A percentile compares a stretch with the other conserved stretches of the same genome.
These are phyloP conservation scores for Hypena proboscidalis DNA, from an alignment of 2,888 invertebrate genomes.

Conservation along the genomic window DNA sequence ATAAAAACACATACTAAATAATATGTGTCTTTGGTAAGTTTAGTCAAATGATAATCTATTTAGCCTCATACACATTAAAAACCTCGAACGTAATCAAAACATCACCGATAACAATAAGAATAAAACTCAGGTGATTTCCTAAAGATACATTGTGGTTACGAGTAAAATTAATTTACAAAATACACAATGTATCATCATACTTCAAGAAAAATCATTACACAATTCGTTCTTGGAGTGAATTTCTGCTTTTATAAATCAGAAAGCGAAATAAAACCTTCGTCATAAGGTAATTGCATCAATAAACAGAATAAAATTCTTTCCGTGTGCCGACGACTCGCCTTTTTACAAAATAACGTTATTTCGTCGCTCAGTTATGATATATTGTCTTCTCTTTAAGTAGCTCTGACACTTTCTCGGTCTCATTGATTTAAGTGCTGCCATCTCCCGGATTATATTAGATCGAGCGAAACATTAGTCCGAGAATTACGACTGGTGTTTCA, in stretches of 20 bases:
- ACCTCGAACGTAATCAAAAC: too few relatives aligned
- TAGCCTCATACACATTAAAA: too few relatives aligned
- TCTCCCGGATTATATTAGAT: slow-evolving; percentile 16
- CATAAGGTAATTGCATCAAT: slow-evolving; percentile 43
- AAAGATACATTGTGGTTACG: too few relatives aligned
- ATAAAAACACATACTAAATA: too few relatives aligned
- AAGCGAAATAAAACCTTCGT: slow-evolving; percentile 42
- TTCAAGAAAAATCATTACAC: slow-evolving; percentile 22
- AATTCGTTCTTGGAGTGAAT: too few relatives aligned
- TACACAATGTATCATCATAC: too few relatives aligned
- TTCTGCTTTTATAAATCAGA: slow-evolving; percentile 27
- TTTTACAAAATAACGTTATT: slow-evolving; percentile 34
- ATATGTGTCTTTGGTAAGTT: too few relatives aligned
- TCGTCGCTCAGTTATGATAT: slow-evolving; percentile 27
- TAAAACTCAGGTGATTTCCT: too few relatives aligned
- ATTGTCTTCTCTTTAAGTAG: slow-evolving; percentile 25
- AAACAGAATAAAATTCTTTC: slow-evolving; percentile 36
- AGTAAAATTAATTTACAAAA: too few relatives aligned
- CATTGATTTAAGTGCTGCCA: slow-evolving; percentile 26
- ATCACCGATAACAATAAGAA: too few relatives aligned
- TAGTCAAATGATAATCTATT: too few relatives aligned
- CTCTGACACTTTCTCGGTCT: slow-evolving; percentile 18
- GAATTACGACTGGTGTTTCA: slow-evolving; percentile 15
- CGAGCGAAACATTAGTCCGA: slow-evolving; percentile 13
- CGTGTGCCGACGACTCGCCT: slow-evolving; percentile 20